phyloP scores from a whole-genome alignment of 2,113 vertebrate species.

The Isichthys henryi region DNA sequence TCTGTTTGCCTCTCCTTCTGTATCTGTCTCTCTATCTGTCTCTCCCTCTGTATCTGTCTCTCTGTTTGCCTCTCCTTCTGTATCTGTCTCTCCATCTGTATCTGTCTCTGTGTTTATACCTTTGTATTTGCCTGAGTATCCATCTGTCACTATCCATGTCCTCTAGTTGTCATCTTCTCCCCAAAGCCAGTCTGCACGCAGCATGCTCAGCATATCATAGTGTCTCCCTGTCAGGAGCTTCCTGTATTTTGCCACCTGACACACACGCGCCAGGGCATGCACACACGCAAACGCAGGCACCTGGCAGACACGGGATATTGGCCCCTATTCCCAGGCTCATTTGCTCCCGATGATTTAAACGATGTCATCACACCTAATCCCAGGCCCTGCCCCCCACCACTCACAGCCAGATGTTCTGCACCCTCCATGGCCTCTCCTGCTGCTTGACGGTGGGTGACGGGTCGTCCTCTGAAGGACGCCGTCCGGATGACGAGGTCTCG shows the following conservation, averaged over 20 bases:
- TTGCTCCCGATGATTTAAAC: constrained; percentile 77
- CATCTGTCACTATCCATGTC: neutral
- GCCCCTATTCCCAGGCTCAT: neutral
- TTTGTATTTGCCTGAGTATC: neutral
- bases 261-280: constrained; percentile 25
- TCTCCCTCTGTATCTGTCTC: too few species aligned
- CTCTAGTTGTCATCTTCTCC: neutral
- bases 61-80: too few species aligned
- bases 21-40: too few species aligned
- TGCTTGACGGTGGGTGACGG: constrained; percentile 78
- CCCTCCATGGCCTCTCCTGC: constrained; percentile 45
- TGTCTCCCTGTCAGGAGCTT: neutral
- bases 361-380: constrained; percentile 79
- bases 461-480: constrained; percentile 88
- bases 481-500: constrained; percentile 40
- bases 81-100: neutral
- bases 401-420: constrained; percentile 85
- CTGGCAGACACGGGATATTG: constrained; percentile 24
- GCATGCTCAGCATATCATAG: neutral
- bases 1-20: too few species aligned
- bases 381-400: constrained; percentile 74
- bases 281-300: constrained; percentile 16
- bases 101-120: neutral
- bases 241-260: neutral
- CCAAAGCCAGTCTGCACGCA: neutral